These are phyloP conservation scores for Tenthredo mesomela DNA, from an alignment of 2,888 invertebrate species.

Conservation along the genomic window DNA sequence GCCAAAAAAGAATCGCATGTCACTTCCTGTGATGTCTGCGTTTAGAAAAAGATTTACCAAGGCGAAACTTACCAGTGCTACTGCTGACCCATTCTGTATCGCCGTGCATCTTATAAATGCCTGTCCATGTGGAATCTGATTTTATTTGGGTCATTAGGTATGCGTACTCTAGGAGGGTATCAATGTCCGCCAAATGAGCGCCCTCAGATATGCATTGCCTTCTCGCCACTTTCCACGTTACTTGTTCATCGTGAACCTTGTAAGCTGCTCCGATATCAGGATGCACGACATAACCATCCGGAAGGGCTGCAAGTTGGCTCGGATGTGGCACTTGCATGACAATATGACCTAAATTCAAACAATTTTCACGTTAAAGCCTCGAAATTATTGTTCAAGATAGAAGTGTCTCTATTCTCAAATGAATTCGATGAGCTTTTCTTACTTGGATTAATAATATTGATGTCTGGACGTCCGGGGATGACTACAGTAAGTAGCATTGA, in stretches of 20 bases:
- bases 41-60: neutral
- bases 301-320: neutral
- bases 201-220: neutral
- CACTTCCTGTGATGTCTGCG: neutral
- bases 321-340: neutral
- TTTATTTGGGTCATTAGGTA: neutral
- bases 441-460: neutral
- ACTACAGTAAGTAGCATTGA: neutral
- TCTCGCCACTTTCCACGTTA: neutral
- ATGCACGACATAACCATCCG: neutral
- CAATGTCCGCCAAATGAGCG: constrained; percentile 21
- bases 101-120: neutral
- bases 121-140: neutral
- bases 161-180: neutral
- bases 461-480: neutral
- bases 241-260: neutral
- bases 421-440: neutral
- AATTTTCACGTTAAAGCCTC: neutral
- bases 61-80: neutral
- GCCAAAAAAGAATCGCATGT: neutral
- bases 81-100: constrained; percentile 2
- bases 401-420: neutral
- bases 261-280: neutral
- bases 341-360: neutral
- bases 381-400: neutral